Evolutionary conservation across 2,113 vertebrate genomes (phyloP), one percentile per base, ranked within the genome.

Genomic region (Tinamus guttatus): DNA sequence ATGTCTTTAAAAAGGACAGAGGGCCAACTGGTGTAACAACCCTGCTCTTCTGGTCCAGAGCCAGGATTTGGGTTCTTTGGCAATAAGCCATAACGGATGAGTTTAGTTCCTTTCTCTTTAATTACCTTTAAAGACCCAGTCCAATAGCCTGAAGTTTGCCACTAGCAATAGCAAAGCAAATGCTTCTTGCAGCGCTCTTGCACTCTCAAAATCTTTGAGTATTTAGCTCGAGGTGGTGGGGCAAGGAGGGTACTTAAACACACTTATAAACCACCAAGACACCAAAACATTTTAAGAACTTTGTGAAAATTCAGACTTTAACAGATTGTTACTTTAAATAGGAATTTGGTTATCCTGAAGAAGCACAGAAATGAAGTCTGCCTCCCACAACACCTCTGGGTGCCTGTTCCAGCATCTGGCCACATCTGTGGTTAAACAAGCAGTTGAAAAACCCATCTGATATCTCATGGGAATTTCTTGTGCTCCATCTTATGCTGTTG

Each of bases 21-120:
- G 63, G 95, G 54, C 67, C 81, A 91, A 45, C 95, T 93, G 86
- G 45, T 93, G 56, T 90, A 85, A 89, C 92, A 95, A 94, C 90
- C 47, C 36, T 17, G 8, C 54, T 62, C 56, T 64, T 64, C 40
- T 68, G 75, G 85, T 56, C 54, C 20, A 41, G 43, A 93, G 49
- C 38, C 52, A 78, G 64, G 34, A 59, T 84, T 89, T 60, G 90
- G 63, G 88, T 70, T 78, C 36, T 20, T 78, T 91, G 90, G 83
- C 83, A 69, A 34, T 0, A 2, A 89, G 85, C 69, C 88, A 87
- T 40, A 59, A 60, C 7, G 40, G 52, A 87, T 40, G 54, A 64
- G 1, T 85, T 90, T 45, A 52, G 28, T 74, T 73, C 64, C 54
- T 81, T 82, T 73, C 38, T 78, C n/a, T 69, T 21, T 67, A 62